Conservation (phyloP, 2,888 invertebrate species). For the Helicoverpa assulta region DNA sequence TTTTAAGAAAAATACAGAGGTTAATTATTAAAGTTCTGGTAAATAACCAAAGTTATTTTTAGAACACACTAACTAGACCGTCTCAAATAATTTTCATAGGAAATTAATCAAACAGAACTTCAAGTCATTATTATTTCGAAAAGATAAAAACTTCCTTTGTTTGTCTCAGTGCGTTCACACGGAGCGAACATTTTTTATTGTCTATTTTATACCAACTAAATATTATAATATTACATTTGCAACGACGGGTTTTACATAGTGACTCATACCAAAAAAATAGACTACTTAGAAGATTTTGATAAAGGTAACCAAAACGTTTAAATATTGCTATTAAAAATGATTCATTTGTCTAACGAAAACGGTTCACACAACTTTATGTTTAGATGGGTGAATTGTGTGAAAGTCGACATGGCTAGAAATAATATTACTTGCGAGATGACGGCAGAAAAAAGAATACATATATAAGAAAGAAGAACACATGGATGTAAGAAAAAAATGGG, state of each 20-base stretch:
- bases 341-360: slow-evolving; percentile 8
- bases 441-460: no score
- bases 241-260: slow-evolving; percentile 59
- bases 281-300: slow-evolving; percentile 32
- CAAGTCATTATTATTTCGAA: slow-evolving; percentile 61
- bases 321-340: slow-evolving; percentile 30
- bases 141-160: slow-evolving; percentile 62
- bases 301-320: slow-evolving; percentile 38
- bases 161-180: slow-evolving; percentile 63
- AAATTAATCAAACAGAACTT: slow-evolving; percentile 67
- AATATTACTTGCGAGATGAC: no score
- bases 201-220: slow-evolving; percentile 58
- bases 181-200: slow-evolving; percentile 58
- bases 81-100: slow-evolving; percentile 58
- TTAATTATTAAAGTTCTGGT: neutral
- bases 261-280: slow-evolving; percentile 51
- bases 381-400: no score
- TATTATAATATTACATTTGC: slow-evolving; percentile 61
- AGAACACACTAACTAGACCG: slow-evolving; percentile 54
- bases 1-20: neutral
- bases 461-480: neutral
- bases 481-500: neutral
- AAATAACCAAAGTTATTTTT: slow-evolving; percentile 17
- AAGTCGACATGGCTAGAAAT: no score
- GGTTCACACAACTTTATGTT: slow-evolving; percentile 14